Percentiles rank a stretch among this genome's conserved stretches.
Conservation (phyloP, 1,140 invertebrate species). For the Zaprionus lachaisei region DNA sequence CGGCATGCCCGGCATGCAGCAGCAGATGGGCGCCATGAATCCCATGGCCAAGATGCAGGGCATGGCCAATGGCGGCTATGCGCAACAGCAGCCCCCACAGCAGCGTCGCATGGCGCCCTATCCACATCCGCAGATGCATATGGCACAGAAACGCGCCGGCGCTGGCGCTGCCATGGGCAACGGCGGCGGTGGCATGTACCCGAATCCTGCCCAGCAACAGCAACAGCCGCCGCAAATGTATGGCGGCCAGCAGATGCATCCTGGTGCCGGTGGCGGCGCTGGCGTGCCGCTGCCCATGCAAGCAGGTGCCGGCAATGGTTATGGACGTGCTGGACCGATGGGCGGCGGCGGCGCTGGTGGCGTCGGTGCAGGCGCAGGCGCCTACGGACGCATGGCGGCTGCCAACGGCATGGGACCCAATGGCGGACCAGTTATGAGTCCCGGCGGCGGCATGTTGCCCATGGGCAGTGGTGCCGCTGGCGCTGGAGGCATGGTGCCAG, state of each 20-base stretch:
- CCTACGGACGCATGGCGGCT: conserved; percentile 83
- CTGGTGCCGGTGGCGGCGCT: conserved; percentile 84
- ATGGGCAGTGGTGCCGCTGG: conserved; percentile 78
- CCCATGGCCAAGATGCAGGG: conserved; percentile 84
- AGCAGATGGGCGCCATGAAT: conserved; percentile 84
- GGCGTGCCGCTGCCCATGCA: conserved; percentile 82
- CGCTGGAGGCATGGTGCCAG: conserved; percentile 74
- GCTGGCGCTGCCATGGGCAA: conserved; percentile 47
- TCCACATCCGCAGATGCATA: conserved; percentile 92
- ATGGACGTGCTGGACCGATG: conserved; percentile 82
- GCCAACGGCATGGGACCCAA: conserved; percentile 77
- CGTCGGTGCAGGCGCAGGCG: conserved; percentile 49
- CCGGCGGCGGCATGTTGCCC: conserved; percentile 59
- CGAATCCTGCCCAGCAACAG: conserved; percentile 70
- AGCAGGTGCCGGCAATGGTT: conserved; percentile 68
- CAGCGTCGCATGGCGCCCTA: conserved; percentile 91
- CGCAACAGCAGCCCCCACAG: conserved; percentile 76
- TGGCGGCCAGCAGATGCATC: conserved; percentile 83
- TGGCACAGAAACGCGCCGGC: conserved; percentile 88
- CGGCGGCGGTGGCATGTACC: conserved; percentile 68
- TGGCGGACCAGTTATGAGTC: conserved; percentile 70
- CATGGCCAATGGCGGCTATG: conserved; percentile 84
- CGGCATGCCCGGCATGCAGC: conserved; percentile 60
- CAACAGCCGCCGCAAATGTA: conserved; percentile 83
- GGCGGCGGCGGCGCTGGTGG: conserved; percentile 57